A percentile compares a stretch with the other conserved stretches of the same genome.
These are phyloP conservation scores for Agrochola circellaris DNA, from an alignment of 2,888 invertebrate species.

Conservation along the genomic window DNA sequence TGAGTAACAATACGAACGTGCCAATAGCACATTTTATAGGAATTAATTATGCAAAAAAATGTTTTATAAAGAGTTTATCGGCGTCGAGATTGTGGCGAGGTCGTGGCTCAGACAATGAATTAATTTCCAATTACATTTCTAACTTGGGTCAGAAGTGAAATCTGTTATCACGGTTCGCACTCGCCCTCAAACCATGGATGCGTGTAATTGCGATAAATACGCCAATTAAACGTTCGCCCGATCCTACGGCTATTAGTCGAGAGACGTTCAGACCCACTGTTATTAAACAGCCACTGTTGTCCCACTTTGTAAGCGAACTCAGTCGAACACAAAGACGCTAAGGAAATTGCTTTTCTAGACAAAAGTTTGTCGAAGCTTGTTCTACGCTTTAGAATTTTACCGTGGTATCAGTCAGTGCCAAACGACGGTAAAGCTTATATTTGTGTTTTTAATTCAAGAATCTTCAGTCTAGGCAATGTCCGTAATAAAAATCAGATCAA, in stretches of 20 bases:
- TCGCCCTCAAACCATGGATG: slow-evolving; percentile 87
- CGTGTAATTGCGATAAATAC: slow-evolving; percentile 88
- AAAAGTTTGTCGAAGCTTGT: slow-evolving; percentile 37
- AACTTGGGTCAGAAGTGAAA: slow-evolving; percentile 87
- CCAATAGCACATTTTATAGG: slow-evolving; percentile 83
- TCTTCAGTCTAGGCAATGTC: not conserved
- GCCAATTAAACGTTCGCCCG: slow-evolving; percentile 84
- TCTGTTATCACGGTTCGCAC: slow-evolving; percentile 77
- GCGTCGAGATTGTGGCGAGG: slow-evolving; percentile 71
- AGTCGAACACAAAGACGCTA: slow-evolving; percentile 46
- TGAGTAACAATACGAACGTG: slow-evolving; percentile 86
- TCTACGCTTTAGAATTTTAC: slow-evolving; percentile 2
- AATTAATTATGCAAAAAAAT: slow-evolving; percentile 83
- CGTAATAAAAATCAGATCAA: not conserved
- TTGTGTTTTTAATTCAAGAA: not conserved
- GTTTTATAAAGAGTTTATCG: slow-evolving; percentile 69
- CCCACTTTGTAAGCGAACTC: slow-evolving; percentile 51
- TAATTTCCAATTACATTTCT: slow-evolving; percentile 84
- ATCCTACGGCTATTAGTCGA: slow-evolving; percentile 80
- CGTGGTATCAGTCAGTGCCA: slow-evolving; percentile 3
- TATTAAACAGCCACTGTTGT: slow-evolving; percentile 56
- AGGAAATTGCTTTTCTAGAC: slow-evolving; percentile 53
- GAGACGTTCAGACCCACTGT: slow-evolving; percentile 65
- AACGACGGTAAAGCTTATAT: not conserved
- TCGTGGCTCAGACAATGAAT: slow-evolving; percentile 76